Conservation (phyloP, 1,140 invertebrate species). For the Zaprionus ghesquierei region DNA sequence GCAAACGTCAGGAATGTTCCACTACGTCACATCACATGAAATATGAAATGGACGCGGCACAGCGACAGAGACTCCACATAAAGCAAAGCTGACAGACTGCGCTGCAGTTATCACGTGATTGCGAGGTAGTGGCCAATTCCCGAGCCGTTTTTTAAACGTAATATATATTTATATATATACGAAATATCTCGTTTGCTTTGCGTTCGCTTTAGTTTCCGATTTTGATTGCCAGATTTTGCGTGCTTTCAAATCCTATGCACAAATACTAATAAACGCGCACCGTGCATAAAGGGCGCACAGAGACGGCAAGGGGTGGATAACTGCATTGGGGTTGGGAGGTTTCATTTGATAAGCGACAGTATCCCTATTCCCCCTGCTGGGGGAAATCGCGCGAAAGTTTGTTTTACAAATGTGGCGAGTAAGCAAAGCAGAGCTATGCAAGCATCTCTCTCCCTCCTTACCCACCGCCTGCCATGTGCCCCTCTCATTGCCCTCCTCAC, state of each 20-base stretch:
- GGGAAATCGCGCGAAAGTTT: slow-evolving; percentile 30
- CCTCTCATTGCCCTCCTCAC: not conserved
- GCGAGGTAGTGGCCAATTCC: slow-evolving; percentile 82
- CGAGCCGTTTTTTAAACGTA: slow-evolving; percentile 42
- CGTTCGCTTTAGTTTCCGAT: not conserved
- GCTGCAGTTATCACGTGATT: slow-evolving; percentile 70
- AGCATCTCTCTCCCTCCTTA: not conserved
- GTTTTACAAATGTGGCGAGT: slow-evolving; percentile 46
- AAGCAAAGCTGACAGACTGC: slow-evolving; percentile 1
- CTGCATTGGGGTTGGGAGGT: not conserved
- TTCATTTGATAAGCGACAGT: slow-evolving; percentile 10
- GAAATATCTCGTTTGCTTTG: not conserved
- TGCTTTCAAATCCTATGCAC: slow-evolving; percentile 24
- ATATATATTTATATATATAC: no score
- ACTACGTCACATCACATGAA: slow-evolving; percentile 83
- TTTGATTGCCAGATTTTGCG: not conserved
- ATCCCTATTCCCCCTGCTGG: no score
- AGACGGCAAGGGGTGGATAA: not conserved
- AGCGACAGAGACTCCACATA: not conserved
- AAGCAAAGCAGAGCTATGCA: not conserved
- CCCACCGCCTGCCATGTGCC: not conserved
- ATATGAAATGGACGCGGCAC: slow-evolving; percentile 50
- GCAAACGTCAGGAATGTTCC: slow-evolving; percentile 77
- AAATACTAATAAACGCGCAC: slow-evolving; percentile 32
- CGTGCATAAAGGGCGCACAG: not conserved